Evolutionary conservation across 2,888 invertebrate genomes (phyloP), one percentile per base, ranked within the genome.

Genomic region (Hesperia comma): DNA sequence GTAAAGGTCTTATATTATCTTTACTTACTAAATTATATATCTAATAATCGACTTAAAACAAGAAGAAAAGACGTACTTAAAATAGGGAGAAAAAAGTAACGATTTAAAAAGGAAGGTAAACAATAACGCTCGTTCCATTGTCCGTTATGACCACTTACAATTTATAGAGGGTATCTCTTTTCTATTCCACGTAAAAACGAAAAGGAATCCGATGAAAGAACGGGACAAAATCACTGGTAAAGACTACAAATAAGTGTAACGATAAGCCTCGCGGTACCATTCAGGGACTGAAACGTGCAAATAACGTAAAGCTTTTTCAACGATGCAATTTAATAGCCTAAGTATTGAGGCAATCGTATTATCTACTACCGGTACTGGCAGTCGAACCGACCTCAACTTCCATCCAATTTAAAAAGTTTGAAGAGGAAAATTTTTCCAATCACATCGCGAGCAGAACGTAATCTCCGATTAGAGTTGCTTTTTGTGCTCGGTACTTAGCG

Each of bases 331-430:
- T 86, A 87, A 88, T 87, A 82, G 64, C 76, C 74, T 74, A 74
- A 84, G 86, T 84, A 87, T 86, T 84, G 84, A 80, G 80, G 80
- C 80, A 84, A 89, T 89, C 86, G 87, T 80, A 85, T 87, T 88
- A 90, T 87, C 88, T 80, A 85, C 80, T 84, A 73, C 74, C 61
- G 62, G 68, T 64, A 79, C 57, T n/a, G 75, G 83, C 83, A 84
- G 86, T 86, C 81, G 84, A 77, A 77, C 87, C 82, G 84, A 85
- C 84, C 86, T 79, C 79, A 79, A 81, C 76, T 78, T 83, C 78
- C 81, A 92, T 90, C 91, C 92, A 92, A 92, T 92, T 92, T 90
- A 88, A 88, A 90, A 92, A 90, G 86, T 92, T 89, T 76, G 79
- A 82, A 78, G 79, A 83, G 85, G 83, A 83, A 86, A 88, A 87